phyloP scores from a whole-genome alignment of 2,888 invertebrate genomes.

The Alloplasta piceator region DNA sequence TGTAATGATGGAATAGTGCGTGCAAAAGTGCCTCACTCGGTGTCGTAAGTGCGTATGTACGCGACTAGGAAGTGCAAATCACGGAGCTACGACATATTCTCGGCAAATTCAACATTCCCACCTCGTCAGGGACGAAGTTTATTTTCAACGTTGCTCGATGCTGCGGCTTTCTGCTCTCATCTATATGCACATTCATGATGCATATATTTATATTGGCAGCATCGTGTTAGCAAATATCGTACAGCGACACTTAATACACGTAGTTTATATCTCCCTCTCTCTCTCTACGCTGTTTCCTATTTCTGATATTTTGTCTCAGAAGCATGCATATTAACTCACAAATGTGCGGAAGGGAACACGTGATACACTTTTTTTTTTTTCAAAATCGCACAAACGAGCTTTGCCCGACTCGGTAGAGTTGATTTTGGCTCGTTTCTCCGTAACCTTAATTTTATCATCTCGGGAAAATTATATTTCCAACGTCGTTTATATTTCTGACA shows the following conservation, averaged over 20 bases:
- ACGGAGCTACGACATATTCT: slow-evolving; percentile 76
- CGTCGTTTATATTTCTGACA: no score
- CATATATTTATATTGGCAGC: slow-evolving; percentile 18
- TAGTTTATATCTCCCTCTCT: slow-evolving; percentile 17
- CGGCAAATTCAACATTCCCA: slow-evolving; percentile 79
- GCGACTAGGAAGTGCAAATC: slow-evolving; percentile 80
- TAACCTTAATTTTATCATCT: not conserved
- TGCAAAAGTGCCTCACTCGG: no score
- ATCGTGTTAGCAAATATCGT: slow-evolving; percentile 17
- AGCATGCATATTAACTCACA: slow-evolving; percentile 1
- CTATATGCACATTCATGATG: slow-evolving; percentile 2
- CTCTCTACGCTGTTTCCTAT: slow-evolving; percentile 26
- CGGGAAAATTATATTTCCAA: slow-evolving; percentile 1
- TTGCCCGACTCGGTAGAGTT: not conserved
- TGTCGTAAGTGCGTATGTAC: slow-evolving; percentile 11
- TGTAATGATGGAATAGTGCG: no score
- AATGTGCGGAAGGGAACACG: not conserved
- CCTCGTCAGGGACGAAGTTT: slow-evolving; percentile 81
- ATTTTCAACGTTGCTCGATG: slow-evolving; percentile 76
- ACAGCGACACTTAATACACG: slow-evolving; percentile 21
- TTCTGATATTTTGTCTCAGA: slow-evolving; percentile 27
- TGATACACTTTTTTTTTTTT: slow-evolving; percentile 10
- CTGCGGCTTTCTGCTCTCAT: slow-evolving; percentile 9
- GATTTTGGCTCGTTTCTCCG: slow-evolving; percentile 6
- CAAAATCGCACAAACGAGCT: not conserved